These are phyloP conservation scores for Lasioglossum zephyrum DNA, from an alignment of 2,888 invertebrate genomes.

Conservation along the genomic window DNA sequence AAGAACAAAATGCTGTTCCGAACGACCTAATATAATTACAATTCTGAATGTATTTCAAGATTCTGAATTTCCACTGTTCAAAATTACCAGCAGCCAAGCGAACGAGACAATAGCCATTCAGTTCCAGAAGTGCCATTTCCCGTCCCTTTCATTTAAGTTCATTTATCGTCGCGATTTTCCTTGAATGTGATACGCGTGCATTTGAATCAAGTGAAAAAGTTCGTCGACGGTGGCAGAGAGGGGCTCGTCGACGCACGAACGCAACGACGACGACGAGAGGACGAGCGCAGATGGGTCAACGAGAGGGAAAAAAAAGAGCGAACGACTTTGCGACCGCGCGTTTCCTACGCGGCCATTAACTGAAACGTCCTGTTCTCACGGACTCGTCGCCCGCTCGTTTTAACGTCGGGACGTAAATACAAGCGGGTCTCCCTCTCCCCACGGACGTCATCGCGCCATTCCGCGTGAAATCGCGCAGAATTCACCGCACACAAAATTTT, in stretches of 20 bases:
- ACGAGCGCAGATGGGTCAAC: constrained; percentile 9
- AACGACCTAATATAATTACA: no score
- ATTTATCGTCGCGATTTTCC: background rate
- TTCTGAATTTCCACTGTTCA: no score
- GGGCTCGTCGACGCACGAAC: background rate
- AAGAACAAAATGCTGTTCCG: no score
- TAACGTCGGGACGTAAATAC: constrained; percentile 31
- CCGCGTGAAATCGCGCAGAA: background rate
- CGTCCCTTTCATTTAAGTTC: background rate
- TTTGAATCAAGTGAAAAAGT: background rate
- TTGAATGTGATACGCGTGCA: background rate
- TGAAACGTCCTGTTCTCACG: constrained; percentile 77
- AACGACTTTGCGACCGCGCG: constrained; percentile 69
- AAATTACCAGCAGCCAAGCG: no score
- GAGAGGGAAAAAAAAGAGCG: constrained; percentile 28
- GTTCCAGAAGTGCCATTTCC: background rate
- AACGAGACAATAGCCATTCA: background rate
- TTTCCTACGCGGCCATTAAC: constrained; percentile 74
- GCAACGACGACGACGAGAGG: background rate
- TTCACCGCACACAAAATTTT: background rate
- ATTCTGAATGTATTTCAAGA: no score
- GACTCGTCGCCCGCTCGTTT: constrained; percentile 73
- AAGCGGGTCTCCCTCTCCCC: background rate
- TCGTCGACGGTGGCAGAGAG: background rate
- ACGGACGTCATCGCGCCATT: background rate